Evolutionary conservation across 1,140 invertebrate genomes (phyloP).

Genomic region (Drosophila dunni): DNA sequence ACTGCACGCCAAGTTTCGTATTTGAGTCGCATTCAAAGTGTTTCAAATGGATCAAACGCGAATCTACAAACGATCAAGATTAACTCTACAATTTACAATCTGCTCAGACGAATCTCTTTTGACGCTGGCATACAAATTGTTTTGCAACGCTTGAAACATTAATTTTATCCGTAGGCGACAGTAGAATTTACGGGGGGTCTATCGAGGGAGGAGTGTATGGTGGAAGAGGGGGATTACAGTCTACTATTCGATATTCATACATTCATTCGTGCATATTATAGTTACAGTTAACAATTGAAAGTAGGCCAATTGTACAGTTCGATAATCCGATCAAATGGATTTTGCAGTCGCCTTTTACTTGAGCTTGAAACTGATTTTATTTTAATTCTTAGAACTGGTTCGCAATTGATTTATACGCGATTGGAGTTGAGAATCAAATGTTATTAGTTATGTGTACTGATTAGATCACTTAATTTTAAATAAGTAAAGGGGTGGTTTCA

Average conservation of each 20-base stretch:
- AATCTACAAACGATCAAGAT: constrained; percentile 23
- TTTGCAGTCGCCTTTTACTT: constrained; percentile 4
- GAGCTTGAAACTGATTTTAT: not conserved
- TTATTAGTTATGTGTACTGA: too few species aligned
- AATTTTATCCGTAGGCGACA: constrained; percentile 18
- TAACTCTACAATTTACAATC: constrained; percentile 20
- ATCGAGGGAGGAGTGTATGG: too few species aligned
- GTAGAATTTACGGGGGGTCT: not conserved
- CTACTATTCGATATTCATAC: constrained; percentile 8
- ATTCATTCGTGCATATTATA: constrained; percentile 9
- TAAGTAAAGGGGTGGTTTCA: too few species aligned
- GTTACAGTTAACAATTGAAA: constrained; percentile 23
- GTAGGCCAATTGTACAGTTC: constrained; percentile 21
- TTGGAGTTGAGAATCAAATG: not conserved
- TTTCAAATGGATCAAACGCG: constrained; percentile 8
- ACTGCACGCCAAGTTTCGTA: constrained; percentile 31
- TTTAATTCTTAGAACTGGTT: not conserved
- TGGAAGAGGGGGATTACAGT: constrained; percentile 1
- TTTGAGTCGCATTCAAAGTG: constrained; percentile 9
- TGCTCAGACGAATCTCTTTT: constrained; percentile 5
- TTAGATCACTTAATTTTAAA: too few species aligned
- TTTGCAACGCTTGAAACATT: constrained; percentile 4
- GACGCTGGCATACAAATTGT: constrained; percentile 34
- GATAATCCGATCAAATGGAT: constrained; percentile 11
- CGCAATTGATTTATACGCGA: not conserved